A percentile compares a stretch with the other conserved stretches of the same genome.
Conservation (phyloP, 2,797 vertebrate species). For the Meriones psammophilus region DNA sequence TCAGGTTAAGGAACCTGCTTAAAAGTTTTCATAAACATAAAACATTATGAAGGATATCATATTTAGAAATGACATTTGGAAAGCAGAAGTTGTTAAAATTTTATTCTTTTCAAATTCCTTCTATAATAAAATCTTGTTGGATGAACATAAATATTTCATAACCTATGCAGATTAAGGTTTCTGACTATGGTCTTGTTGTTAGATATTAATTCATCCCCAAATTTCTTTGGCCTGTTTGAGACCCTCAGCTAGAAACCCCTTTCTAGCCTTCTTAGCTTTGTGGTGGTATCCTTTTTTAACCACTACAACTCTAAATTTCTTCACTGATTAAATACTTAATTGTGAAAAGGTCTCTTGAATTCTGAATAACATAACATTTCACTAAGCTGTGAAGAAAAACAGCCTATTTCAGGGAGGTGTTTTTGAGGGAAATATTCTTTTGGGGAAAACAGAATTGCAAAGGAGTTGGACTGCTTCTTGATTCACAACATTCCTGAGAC, state of each 20-base stretch:
- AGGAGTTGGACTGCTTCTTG: not conserved
- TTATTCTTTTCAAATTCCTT: constrained; percentile 36
- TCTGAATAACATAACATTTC: not conserved
- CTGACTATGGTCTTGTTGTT: not conserved
- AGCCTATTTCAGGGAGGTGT: not conserved
- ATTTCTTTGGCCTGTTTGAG: constrained; percentile 20
- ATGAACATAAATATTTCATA: constrained; percentile 26
- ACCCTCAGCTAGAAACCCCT: not conserved
- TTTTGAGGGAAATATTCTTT: not conserved
- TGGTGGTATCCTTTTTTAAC: not conserved
- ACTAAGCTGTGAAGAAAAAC: not conserved
- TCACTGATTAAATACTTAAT: not conserved
- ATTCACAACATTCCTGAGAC: not conserved
- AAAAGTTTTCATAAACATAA: constrained; percentile 66
- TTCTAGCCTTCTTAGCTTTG: not conserved
- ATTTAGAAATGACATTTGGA: constrained; percentile 39
- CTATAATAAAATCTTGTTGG: constrained; percentile 46
- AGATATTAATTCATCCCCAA: not conserved
- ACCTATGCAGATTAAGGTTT: not conserved
- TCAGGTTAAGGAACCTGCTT: constrained; percentile 54
- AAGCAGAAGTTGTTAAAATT: constrained; percentile 56
- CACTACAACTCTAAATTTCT: not conserved
- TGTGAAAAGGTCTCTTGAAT: not conserved
- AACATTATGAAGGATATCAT: constrained; percentile 62
- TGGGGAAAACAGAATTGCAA: not conserved